Percentiles rank a stretch among this genome's conserved stretches.
These are phyloP conservation scores for Callithrix jacchus DNA, from an alignment of 2,113 vertebrate genomes.

Conservation along the genomic window DNA sequence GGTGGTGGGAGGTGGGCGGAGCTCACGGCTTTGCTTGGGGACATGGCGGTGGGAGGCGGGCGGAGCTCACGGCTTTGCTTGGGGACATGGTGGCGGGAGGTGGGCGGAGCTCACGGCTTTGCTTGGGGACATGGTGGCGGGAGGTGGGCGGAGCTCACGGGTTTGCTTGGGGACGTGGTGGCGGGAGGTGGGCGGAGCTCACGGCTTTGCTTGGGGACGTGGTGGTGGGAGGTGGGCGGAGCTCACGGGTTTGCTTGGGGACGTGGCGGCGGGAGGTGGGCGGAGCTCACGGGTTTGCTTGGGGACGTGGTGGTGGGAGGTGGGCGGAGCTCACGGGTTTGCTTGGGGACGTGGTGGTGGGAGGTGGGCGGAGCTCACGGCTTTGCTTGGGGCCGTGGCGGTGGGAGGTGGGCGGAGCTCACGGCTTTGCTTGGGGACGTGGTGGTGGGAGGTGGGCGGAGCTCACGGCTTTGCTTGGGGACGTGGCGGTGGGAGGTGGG, in stretches of 20 bases:
- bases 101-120: fast-evolving
- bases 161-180: fast-evolving
- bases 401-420: not conserved
- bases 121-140: fast-evolving
- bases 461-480: fast-evolving
- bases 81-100: not conserved
- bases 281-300: fast-evolving
- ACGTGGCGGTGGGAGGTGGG: not conserved
- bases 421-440: fast-evolving
- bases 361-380: fast-evolving
- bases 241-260: fast-evolving
- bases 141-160: fast-evolving
- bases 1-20: not conserved
- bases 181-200: not conserved
- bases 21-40: fast-evolving
- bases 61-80: fast-evolving
- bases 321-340: fast-evolving
- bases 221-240: not conserved
- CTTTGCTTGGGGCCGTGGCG: fast-evolving
- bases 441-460: not conserved
- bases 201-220: fast-evolving
- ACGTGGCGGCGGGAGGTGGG: not conserved
- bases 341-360: fast-evolving
- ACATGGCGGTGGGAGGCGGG: not conserved
- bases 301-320: not conserved